Percentiles rank a stretch among this genome's conserved stretches.
phyloP scores from a whole-genome alignment of 2,113 vertebrate genomes.

The Scomber scombrus region DNA sequence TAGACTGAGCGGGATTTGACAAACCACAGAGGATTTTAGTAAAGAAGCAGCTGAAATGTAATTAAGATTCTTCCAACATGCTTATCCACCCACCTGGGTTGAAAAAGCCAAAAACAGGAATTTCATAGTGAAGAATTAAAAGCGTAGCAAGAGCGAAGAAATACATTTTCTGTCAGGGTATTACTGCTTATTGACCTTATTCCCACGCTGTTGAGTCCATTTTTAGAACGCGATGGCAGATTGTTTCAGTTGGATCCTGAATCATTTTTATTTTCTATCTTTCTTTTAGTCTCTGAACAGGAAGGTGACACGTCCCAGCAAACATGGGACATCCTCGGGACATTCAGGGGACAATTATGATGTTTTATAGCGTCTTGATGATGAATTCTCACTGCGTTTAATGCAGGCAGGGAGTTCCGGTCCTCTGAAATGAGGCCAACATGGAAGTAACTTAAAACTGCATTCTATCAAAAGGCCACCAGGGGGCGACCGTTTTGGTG shows the following conservation, averaged over 20 bases:
- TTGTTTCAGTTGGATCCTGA: neutral
- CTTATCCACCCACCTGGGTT: constrained; percentile 16
- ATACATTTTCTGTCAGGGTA: constrained; percentile 26
- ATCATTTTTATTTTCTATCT: neutral
- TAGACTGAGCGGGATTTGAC: constrained; percentile 4
- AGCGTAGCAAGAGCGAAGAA: constrained; percentile 21
- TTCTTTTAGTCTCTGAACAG: neutral
- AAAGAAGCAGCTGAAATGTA: neutral
- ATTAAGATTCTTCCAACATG: constrained; percentile 16
- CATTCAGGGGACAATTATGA: too few species aligned
- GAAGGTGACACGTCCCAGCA: too few species aligned
- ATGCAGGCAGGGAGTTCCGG: too few species aligned
- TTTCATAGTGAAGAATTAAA: constrained; percentile 5
- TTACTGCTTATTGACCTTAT: constrained; percentile 27
- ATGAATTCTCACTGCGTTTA: too few species aligned
- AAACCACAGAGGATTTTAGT: constrained; percentile 10
- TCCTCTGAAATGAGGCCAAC: too few species aligned
- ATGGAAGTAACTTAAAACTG: too few species aligned
- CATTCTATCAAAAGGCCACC: too few species aligned
- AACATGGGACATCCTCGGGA: too few species aligned
- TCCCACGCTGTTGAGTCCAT: neutral
- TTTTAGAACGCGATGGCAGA: neutral
- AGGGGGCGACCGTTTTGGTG: too few species aligned
- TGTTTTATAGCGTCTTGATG: too few species aligned
- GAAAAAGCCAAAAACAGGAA: neutral